A percentile compares a stretch with the other conserved stretches of the same genome.
Evolutionary conservation across 2,113 vertebrate genomes (phyloP).

Genomic region (Atrichornis clamosus): DNA sequence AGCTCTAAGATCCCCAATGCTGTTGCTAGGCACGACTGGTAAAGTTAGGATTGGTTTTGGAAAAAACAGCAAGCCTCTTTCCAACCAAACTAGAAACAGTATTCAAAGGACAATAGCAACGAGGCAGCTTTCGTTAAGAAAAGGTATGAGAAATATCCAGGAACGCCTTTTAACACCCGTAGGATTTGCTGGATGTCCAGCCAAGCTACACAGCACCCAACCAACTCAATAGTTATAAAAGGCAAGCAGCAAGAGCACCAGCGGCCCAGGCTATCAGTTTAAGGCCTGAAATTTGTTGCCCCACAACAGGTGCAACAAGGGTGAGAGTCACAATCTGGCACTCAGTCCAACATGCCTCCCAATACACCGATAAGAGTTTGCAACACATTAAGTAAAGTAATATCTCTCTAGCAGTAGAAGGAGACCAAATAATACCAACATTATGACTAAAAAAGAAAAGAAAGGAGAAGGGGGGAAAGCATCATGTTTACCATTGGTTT

Average conservation of each 20-base stretch:
- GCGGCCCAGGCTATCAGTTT: neutral
- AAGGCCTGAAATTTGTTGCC: neutral
- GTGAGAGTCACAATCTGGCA: neutral
- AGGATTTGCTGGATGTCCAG: neutral
- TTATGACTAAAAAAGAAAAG: neutral
- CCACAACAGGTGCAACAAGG: neutral
- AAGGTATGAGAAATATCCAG: slow-evolving; percentile 5
- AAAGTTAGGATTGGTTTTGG: slow-evolving; percentile 17
- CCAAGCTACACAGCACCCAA: neutral
- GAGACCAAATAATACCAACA: neutral
- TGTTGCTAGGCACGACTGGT: slow-evolving; percentile 17
- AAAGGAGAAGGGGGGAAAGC: neutral
- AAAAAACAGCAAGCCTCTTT: slow-evolving; percentile 7
- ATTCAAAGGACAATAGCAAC: neutral
- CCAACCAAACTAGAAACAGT: neutral
- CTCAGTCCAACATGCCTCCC: neutral
- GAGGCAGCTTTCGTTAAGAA: neutral
- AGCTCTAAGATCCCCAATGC: neutral
- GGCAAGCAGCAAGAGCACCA: neutral
- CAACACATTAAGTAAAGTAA: neutral
- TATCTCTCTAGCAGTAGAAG: neutral
- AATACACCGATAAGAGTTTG: fast-evolving
- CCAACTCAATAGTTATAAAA: slow-evolving; percentile 7
- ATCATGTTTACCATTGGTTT: neutral
- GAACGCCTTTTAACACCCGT: neutral